Conservation (phyloP, 1,140 invertebrate genomes). For the Apis cerana region DNA sequence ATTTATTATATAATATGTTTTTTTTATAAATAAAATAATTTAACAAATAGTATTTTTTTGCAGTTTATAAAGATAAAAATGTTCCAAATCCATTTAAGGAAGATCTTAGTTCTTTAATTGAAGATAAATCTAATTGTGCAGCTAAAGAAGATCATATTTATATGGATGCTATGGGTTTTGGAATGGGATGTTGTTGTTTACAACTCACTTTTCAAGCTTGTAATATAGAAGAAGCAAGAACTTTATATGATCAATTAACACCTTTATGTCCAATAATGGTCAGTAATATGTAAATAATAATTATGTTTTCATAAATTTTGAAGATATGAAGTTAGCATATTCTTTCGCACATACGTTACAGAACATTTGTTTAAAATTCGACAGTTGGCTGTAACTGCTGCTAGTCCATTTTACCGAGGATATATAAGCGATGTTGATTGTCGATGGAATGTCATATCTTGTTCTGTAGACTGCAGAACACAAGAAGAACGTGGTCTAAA, state of each 20-base stretch:
- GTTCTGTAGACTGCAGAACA: conserved; percentile 97
- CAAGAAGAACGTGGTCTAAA: conserved; percentile 94
- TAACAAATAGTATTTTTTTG: conserved; percentile 63
- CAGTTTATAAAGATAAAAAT: conserved; percentile 95
- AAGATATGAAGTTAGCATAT: conserved; percentile 51
- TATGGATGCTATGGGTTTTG: conserved; percentile 99
- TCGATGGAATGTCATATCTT: conserved; percentile 97
- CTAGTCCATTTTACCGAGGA: conserved; percentile 96
- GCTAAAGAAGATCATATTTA: conserved; percentile 93
- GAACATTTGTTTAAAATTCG: conserved; percentile 72
- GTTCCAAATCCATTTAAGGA: conserved; percentile 88
- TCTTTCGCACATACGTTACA: conserved; percentile 66
- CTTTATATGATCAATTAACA: conserved; percentile 98
- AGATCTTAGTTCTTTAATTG: conserved; percentile 84
- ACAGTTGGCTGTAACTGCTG: conserved; percentile 96
- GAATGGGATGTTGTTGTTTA: conserved; percentile 99
- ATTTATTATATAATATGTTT: not conserved
- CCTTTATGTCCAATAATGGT: conserved; percentile 99
- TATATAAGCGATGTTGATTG: conserved; percentile 97
- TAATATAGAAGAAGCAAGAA: conserved; percentile 97
- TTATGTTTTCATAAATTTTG: conserved; percentile 25
- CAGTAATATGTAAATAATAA: conserved; percentile 66
- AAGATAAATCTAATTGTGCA: conserved; percentile 87
- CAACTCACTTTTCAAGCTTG: conserved; percentile 98
- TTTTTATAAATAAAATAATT: not conserved